A percentile compares a stretch with the other conserved stretches of the same genome.
Conservation (phyloP, 2,113 vertebrate genomes). For the Noctilio leporinus region DNA sequence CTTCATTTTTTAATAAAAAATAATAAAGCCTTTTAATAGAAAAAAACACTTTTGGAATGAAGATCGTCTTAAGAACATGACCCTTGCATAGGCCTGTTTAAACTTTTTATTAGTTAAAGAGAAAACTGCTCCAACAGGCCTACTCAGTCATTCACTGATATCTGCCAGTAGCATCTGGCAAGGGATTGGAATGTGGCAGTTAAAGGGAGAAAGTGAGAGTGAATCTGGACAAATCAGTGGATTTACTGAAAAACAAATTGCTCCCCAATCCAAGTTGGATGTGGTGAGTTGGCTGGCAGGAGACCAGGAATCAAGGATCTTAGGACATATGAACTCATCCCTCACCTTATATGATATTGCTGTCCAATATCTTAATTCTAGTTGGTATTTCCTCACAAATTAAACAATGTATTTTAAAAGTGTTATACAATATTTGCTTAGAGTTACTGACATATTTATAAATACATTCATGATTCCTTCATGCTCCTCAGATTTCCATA, state of each 20-base stretch:
- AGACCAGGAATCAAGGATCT: background rate
- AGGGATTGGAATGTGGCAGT: background rate
- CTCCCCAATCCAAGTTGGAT: background rate
- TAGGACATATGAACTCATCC: background rate
- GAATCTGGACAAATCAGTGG: background rate
- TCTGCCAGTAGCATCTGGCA: background rate
- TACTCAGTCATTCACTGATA: background rate
- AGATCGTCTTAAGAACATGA: background rate
- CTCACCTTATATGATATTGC: background rate
- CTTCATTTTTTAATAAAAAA: background rate
- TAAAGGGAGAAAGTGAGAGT: background rate
- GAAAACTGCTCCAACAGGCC: slow-evolving; percentile 8
- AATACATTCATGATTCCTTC: background rate
- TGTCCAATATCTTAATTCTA: background rate
- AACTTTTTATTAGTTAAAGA: slow-evolving; percentile 33
- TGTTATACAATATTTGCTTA: background rate
- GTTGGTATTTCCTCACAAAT: background rate
- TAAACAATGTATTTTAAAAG: background rate
- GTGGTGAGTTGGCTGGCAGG: too few species aligned
- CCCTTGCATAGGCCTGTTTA: background rate
- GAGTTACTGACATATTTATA: background rate
- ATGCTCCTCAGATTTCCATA: background rate
- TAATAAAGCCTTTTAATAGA: background rate
- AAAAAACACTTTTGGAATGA: background rate
- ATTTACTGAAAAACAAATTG: background rate